Evolutionary conservation across 2,113 vertebrate genomes (phyloP).

Genomic region (Caracal caracal): DNA sequence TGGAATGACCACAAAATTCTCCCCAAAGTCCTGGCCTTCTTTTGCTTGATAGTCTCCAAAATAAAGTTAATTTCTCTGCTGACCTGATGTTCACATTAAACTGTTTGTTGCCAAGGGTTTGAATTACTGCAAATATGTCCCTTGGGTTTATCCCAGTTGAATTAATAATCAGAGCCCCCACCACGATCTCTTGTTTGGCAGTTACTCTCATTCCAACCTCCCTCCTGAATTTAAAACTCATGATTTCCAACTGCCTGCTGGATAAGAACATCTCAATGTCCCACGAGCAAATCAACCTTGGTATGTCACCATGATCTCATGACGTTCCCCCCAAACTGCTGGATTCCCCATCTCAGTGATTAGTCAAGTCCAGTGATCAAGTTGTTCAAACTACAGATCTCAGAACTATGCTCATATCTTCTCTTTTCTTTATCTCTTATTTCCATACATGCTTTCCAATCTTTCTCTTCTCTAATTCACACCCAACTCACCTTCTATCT

Average conservation of each 20-base stretch:
- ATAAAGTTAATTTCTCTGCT: slow-evolving; percentile 78
- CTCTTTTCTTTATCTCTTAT: background rate
- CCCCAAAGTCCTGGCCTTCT: slow-evolving; percentile 70
- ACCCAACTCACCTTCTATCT: background rate
- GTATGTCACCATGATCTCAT: slow-evolving; percentile 48
- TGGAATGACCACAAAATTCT: slow-evolving; percentile 67
- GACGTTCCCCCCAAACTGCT: background rate
- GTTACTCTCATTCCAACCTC: slow-evolving; percentile 52
- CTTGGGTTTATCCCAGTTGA: slow-evolving; percentile 78
- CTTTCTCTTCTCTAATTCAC: background rate
- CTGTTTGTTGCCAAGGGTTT: slow-evolving; percentile 74
- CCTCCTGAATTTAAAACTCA: slow-evolving; percentile 59
- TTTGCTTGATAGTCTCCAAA: slow-evolving; percentile 74
- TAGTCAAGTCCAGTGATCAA: background rate
- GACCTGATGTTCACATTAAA: slow-evolving; percentile 79
- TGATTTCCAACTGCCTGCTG: slow-evolving; percentile 64
- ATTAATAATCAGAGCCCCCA: slow-evolving; percentile 61
- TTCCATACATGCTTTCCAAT: background rate
- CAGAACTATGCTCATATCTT: background rate
- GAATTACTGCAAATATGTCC: slow-evolving; percentile 79
- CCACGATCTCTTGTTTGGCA: slow-evolving; percentile 64
- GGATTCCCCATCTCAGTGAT: background rate
- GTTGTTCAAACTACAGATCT: background rate
- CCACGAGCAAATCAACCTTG: background rate
- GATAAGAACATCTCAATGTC: slow-evolving; percentile 47